Conservation (phyloP, 2,888 invertebrate genomes). For the Polydrusus tereticollis region DNA sequence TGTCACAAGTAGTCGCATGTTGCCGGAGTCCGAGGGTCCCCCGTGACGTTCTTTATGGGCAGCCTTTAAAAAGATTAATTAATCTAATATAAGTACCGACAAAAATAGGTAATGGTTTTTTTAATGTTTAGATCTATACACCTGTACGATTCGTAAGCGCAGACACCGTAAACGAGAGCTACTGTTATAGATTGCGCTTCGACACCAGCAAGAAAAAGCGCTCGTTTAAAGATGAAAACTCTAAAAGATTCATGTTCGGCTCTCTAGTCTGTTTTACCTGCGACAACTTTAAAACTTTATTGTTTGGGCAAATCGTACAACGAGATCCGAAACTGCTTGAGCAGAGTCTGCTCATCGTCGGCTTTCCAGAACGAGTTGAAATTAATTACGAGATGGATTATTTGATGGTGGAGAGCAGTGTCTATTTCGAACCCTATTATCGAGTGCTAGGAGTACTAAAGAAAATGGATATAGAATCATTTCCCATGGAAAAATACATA, state of each 20-base stretch:
- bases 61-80: too few species aligned
- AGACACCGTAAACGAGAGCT: conserved; percentile 50
- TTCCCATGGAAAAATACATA: conserved; percentile 81
- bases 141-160: conserved; percentile 27
- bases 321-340: conserved; percentile 71
- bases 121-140: conserved; percentile 15
- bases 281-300: conserved; percentile 76
- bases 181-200: conserved; percentile 51
- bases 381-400: conserved; percentile 58
- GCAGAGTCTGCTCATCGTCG: conserved; percentile 70
- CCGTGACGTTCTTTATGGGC: too few species aligned
- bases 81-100: too few species aligned
- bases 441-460: conserved; percentile 80
- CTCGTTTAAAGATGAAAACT: conserved; percentile 67
- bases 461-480: conserved; percentile 69
- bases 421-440: conserved; percentile 87
- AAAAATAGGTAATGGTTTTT: neutral
- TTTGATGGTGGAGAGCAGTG: conserved; percentile 81
- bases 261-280: conserved; percentile 80
- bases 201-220: conserved; percentile 55
- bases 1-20: too few species aligned
- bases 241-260: conserved; percentile 78
- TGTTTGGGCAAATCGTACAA: conserved; percentile 78
- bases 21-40: too few species aligned
- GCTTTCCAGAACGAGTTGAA: conserved; percentile 67